phyloP scores from a whole-genome alignment of 2,113 vertebrate genomes.

The Numida meleagris region DNA sequence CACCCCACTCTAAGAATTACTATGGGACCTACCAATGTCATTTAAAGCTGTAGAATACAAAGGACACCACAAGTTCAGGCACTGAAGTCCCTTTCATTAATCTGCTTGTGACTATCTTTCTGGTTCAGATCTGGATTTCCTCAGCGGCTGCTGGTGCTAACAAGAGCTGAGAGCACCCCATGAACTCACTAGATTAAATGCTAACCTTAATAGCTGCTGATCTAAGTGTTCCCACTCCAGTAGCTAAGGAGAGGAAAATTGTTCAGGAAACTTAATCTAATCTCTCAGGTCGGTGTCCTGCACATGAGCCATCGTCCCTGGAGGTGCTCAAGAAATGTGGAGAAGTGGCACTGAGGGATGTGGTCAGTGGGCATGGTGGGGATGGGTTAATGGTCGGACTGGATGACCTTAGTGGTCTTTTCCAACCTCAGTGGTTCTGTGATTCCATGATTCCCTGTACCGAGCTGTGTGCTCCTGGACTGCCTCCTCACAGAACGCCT shows the following conservation, averaged over 20 bases:
- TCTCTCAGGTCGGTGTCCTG: background rate
- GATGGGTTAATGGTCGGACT: too few species aligned
- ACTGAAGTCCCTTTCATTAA: background rate
- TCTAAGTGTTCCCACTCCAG: background rate
- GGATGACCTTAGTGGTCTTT: too few species aligned
- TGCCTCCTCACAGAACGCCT: background rate
- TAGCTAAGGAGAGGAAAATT: slow-evolving; percentile 1
- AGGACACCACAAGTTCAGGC: background rate
- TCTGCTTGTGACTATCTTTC: accelerated
- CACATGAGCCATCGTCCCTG: too few species aligned
- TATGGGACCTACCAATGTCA: background rate
- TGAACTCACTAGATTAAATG: background rate
- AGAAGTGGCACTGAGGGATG: too few species aligned
- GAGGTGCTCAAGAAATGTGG: too few species aligned
- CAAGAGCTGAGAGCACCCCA: background rate
- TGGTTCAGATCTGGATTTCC: background rate
- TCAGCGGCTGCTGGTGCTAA: background rate
- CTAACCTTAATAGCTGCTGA: slow-evolving; percentile 9
- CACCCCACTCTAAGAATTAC: background rate
- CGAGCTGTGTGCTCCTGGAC: background rate
- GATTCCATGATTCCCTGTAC: background rate
- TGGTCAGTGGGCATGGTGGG: too few species aligned
- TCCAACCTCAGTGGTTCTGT: too few species aligned
- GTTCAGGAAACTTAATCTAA: background rate
- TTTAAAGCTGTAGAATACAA: background rate